Base-by-base conservation (phyloP, 2,113 vertebrate genomes). In the Pygoscelis antarcticus region DNA sequence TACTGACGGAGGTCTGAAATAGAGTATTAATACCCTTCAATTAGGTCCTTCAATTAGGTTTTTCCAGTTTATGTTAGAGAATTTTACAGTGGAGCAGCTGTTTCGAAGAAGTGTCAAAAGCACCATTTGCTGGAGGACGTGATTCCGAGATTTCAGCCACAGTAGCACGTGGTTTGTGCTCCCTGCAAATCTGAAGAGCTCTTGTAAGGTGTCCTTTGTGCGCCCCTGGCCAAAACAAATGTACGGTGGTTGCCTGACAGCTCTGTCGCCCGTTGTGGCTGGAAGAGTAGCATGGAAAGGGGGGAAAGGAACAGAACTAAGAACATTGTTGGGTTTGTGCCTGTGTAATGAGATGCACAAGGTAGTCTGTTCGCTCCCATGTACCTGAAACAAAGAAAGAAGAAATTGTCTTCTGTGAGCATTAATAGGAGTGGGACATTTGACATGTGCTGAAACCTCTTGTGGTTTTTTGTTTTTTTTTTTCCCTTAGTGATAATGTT, bases 101-200 rank as follows among this genome's bases (percentile, higher is more conserved):
- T 79, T 94, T 57, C 0, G 0, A 90, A 51, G 60, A 81, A 62
- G 6, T 5, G 55, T 88, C 38, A 23, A 27, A 83, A 76, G 8
- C 8, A 11, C 30, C 5, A 3, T 60, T 80, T 83, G 36, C 46
- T 71, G 57, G 16, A 76, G 42, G 42, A 61, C 0, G 0, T 16
- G 27, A 30, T 80, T 61, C 60, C 66, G 57, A 44, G 34, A 18
- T 62, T 83, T 66, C 16, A 14, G 16, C 13, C 9, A 6, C 29
- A 25, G 20, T 2, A 78, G 65, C 16, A 26, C 32, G 44, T 17
- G 10, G 19, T 71, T 76, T 68, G 27, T 80, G 23, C 38, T 72
- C 16, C 11, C 38, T 83, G 68, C 20, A 65, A 7, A 42, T 27
- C 36, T 71, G 58, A 49, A 68, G n/a, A 84, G 16, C 7, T 92